These are phyloP conservation scores for zebrafish (Danio rerio) DNA, from an alignment of 2,113 vertebrate species.

Conservation along the genomic window GRCz12tu NC_133182.1:33607501-33608000, in stretches of 20 bases:
- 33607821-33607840: no score
- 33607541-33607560: constrained; percentile 64
- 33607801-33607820: background rate
- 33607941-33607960: no score
- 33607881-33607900: no score
- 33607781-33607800: background rate
- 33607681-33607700: background rate
- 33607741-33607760: background rate
- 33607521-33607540: constrained; percentile 42
- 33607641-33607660: constrained; percentile 2
- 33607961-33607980: no score
- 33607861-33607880: no score
- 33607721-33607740: background rate
- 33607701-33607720: background rate
- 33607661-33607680: background rate
- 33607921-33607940: no score
- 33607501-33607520: constrained; percentile 29
- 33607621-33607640: constrained; percentile 35
- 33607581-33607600: constrained; percentile 41
- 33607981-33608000: no score
- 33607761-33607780: background rate
- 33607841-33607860: no score
- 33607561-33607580: constrained; percentile 39
- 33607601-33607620: constrained; percentile 51
- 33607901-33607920: no score